These are phyloP conservation scores for Trachelipus rathkii DNA, from an alignment of 1,140 invertebrate genomes.

Conservation along the genomic window DNA sequence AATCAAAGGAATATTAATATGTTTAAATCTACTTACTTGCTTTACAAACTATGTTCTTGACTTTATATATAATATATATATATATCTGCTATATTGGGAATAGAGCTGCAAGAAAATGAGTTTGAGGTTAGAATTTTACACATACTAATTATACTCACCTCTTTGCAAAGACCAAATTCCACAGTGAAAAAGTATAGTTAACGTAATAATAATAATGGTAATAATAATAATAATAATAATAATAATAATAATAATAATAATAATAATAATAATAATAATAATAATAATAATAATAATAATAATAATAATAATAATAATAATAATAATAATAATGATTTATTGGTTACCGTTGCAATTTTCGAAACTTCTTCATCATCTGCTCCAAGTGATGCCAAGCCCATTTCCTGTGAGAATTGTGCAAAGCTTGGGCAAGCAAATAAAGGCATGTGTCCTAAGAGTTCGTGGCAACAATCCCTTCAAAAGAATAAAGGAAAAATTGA, in stretches of 20 bases:
- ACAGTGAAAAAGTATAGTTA: constrained; percentile 99
- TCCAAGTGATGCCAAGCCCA: constrained; percentile 89
- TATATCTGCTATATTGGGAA: no score
- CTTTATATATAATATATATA: no score
- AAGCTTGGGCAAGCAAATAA: constrained; percentile 95
- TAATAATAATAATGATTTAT: not conserved
- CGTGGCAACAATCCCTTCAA: constrained; percentile 96
- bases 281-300: not conserved
- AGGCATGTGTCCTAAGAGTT: constrained; percentile 92
- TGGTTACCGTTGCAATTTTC: constrained; percentile 89
- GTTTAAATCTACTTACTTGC: no score
- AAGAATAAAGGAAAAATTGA: no score
- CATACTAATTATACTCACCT: no score
- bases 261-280: not conserved
- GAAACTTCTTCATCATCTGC: constrained; percentile 96
- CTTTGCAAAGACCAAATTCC: constrained; percentile 94
- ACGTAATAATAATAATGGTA: no score
- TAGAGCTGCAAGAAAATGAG: no score
- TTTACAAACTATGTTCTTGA: no score
- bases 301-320: not conserved
- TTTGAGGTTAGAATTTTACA: no score
- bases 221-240: not conserved
- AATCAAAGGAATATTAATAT: no score
- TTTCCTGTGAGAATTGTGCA: constrained; percentile 97
- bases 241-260: not conserved